phyloP scores from a whole-genome alignment of 2,113 vertebrate species.

The Rhinolophus ferrumequinum region DNA sequence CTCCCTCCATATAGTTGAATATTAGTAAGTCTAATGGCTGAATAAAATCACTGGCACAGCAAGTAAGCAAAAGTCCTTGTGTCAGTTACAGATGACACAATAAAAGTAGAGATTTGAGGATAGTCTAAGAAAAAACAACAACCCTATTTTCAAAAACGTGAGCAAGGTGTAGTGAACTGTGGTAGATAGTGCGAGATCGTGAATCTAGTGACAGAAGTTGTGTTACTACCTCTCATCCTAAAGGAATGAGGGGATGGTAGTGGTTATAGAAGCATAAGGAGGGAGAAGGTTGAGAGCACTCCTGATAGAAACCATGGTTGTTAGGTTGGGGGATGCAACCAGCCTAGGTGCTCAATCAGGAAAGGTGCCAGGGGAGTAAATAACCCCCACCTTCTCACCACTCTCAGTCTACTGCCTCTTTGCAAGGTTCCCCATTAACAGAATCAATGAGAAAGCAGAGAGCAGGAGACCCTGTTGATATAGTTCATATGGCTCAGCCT shows the following conservation, averaged over 20 bases:
- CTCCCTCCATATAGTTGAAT: neutral
- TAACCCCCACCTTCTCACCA: neutral
- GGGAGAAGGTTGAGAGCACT: neutral
- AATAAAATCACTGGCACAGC: neutral
- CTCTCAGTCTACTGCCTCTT: neutral
- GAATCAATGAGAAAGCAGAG: neutral
- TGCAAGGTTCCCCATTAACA: neutral
- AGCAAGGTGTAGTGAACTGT: neutral
- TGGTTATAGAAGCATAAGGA: neutral
- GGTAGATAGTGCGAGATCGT: neutral
- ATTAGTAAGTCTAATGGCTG: neutral
- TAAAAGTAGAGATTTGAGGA: neutral
- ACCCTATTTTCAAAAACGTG: conserved; percentile 2
- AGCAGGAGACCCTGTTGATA: neutral
- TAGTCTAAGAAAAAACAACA: neutral
- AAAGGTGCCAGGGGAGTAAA: neutral
- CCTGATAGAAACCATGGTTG: neutral
- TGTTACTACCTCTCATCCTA: neutral
- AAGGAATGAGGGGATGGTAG: neutral
- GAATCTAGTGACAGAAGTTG: neutral
- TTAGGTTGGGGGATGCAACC: neutral
- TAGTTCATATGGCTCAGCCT: neutral
- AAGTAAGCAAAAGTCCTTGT: neutral
- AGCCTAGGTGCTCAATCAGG: neutral
- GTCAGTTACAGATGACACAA: neutral